Percentiles rank a stretch among this genome's conserved stretches.
phyloP scores from a whole-genome alignment of 2,113 vertebrate species.

The Coptodon bakossiorum region DNA sequence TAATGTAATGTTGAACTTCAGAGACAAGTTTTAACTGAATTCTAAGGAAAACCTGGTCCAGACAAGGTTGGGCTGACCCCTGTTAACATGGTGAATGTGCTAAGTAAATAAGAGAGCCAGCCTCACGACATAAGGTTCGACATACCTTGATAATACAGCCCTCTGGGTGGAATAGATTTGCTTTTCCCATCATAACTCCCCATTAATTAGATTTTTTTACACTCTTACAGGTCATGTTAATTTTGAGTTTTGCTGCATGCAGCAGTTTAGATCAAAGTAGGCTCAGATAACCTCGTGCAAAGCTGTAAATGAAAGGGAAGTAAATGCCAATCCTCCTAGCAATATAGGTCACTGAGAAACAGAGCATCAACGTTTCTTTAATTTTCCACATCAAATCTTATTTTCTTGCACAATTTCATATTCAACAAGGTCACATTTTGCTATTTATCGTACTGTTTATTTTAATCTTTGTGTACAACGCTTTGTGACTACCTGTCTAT shows the following conservation, averaged over 20 bases:
- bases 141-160: neutral
- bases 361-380: neutral
- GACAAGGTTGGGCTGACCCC: neutral
- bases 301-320: constrained; percentile 1
- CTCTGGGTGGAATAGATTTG: neutral
- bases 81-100: neutral
- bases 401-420: neutral
- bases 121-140: neutral
- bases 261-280: constrained; percentile 15
- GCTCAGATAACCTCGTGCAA: constrained; percentile 5
- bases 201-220: neutral
- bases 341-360: neutral
- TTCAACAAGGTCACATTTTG: neutral
- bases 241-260: neutral
- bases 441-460: neutral
- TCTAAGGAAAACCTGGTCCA: neutral
- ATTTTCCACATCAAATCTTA: neutral
- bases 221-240: neutral
- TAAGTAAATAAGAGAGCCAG: neutral
- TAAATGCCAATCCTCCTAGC: neutral
- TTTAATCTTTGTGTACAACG: too few relatives aligned
- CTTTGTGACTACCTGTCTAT: too few relatives aligned
- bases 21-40: neutral
- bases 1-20: neutral
- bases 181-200: neutral